Evolutionary conservation across 1,140 invertebrate species (phyloP), one percentile per base, ranked within the genome.

Genomic region (Cherax quadricarinatus): DNA sequence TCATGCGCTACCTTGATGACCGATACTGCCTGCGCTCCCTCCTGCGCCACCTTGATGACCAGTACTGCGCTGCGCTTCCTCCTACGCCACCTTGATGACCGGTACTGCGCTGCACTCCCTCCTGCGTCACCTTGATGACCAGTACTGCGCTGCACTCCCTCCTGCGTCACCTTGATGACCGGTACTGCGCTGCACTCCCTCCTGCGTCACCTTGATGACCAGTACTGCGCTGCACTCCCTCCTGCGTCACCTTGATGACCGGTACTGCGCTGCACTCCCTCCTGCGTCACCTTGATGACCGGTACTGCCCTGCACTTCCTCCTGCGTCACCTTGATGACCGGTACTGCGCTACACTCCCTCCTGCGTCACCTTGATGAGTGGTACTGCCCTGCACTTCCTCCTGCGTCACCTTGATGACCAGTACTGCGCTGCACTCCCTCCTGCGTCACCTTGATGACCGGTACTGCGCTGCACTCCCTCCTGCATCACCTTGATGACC

Each of bases 301-400:
- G 96, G 94, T 95, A 95, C 66, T 60, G 30, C 53, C 51, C 24
- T 41, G 53, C 87, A 12, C 0, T 41, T 30, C 86, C 24, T n/a
- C 51, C 30, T 41, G n/a, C n/a, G n/a, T n/a, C n/a, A n/a, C n/a
- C n/a, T 98, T 98, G 97, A 98, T 98, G 97, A 98, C 97, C 97
- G 96, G 94, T 95, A 95, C 66, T 60, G 30, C 53, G 70, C 24
- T 41, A 24, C 87, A 12, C 0, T 41, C 30, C 86, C 24, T n/a
- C 51, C 30, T 41, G n/a, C n/a, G n/a, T n/a, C n/a, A n/a, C n/a
- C n/a, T 98, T 98, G 97, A 98, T 98, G 97, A 98, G 97, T 97
- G 96, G 94, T 95, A 95, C 66, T 60, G 30, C 53, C 51, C 24
- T 41, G 53, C 87, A 12, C 0, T 41, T 30, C 86, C 24, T n/a